These are phyloP conservation scores for Nasonia oneida DNA, from an alignment of 2,888 invertebrate genomes.

Conservation along the genomic window DNA sequence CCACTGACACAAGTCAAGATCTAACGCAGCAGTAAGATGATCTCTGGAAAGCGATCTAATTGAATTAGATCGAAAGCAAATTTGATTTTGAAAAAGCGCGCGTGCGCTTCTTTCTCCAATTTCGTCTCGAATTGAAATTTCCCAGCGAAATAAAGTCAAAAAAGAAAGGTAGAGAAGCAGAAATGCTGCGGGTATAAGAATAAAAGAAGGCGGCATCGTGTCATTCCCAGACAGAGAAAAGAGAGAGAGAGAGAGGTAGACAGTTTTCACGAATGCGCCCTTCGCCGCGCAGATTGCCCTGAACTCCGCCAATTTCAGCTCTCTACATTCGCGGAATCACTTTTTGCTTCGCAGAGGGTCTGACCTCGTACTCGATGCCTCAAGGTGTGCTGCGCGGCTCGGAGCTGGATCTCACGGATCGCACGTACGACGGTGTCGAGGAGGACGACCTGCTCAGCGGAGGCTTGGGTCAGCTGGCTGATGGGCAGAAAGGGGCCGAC, in stretches of 20 bases:
- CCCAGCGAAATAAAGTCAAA: neutral
- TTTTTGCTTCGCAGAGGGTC: slow-evolving; percentile 83
- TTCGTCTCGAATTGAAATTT: slow-evolving; percentile 33
- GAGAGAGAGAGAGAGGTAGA: neutral
- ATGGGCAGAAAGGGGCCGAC: slow-evolving; percentile 87
- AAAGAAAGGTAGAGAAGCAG: neutral
- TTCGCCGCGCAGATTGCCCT: slow-evolving; percentile 4
- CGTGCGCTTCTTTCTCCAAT: neutral
- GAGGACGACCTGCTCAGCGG: slow-evolving; percentile 83
- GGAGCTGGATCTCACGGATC: slow-evolving; percentile 89
- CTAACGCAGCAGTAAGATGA: neutral
- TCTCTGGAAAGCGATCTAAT: neutral
- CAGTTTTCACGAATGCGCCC: slow-evolving; percentile 29
- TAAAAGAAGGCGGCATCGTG: neutral
- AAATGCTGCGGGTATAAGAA: neutral
- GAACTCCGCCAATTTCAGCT: slow-evolving; percentile 35
- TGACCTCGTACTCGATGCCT: slow-evolving; percentile 89
- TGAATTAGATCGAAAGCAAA: slow-evolving; percentile 18
- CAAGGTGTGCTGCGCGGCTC: slow-evolving; percentile 86
- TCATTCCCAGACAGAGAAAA: neutral
- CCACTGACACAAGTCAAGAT: neutral
- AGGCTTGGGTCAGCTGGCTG: slow-evolving; percentile 89
- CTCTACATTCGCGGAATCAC: neutral
- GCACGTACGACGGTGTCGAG: slow-evolving; percentile 88
- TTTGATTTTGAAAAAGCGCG: slow-evolving; percentile 30